These are phyloP conservation scores for Erannis defoliaria DNA, from an alignment of 2,888 invertebrate species.

Conservation along the genomic window DNA sequence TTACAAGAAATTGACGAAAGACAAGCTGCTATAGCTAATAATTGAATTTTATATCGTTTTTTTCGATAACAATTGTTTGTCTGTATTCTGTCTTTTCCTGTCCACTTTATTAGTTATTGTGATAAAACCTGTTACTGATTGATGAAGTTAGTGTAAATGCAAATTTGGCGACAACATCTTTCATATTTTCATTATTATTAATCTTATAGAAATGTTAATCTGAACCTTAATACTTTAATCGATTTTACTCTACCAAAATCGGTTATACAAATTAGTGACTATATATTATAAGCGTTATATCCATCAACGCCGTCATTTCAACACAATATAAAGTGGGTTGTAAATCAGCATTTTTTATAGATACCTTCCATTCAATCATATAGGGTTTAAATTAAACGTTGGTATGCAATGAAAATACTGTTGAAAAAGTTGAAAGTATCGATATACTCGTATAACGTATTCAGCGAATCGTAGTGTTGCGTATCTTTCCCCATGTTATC, in stretches of 20 bases:
- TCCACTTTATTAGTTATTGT: too few species aligned
- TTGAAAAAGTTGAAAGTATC: neutral
- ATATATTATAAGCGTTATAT: slow-evolving; percentile 20
- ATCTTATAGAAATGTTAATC: slow-evolving; percentile 26
- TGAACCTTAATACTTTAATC: slow-evolving; percentile 16
- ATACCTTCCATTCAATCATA: slow-evolving; percentile 21
- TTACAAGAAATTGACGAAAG: slow-evolving; percentile 12
- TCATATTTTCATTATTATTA: slow-evolving; percentile 1
- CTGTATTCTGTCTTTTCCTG: neutral
- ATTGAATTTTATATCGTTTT: slow-evolving; percentile 17
- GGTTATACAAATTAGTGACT: slow-evolving; percentile 20
- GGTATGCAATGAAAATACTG: slow-evolving; percentile 4
- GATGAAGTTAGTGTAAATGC: neutral
- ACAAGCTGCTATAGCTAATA: neutral
- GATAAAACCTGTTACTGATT: neutral
- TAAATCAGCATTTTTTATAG: slow-evolving; percentile 35
- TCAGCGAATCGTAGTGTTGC: slow-evolving; percentile 15
- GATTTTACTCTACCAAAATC: slow-evolving; percentile 11
- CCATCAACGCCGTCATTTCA: slow-evolving; percentile 21
- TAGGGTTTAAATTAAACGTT: slow-evolving; percentile 15
- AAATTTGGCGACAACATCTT: neutral
- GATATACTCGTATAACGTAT: slow-evolving; percentile 9
- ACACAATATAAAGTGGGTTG: slow-evolving; percentile 20
- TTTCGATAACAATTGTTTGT: neutral
- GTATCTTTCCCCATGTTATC: slow-evolving; percentile 8